These are phyloP conservation scores for Morpho helenor DNA, from an alignment of 2,888 invertebrate genomes.

Conservation along the genomic window DNA sequence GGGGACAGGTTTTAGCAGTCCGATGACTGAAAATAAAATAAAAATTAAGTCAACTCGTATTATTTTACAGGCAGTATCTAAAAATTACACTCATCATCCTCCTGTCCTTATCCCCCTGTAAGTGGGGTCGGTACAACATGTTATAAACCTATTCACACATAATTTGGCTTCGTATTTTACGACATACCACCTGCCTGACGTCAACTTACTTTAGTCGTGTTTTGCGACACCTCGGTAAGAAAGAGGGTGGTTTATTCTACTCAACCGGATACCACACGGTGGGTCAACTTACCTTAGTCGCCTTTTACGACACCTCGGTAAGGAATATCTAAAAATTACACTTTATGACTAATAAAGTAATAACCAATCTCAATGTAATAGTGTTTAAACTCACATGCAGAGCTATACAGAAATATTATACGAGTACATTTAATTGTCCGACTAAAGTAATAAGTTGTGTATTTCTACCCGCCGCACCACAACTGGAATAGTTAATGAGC, in stretches of 20 bases:
- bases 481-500: conserved; percentile 71
- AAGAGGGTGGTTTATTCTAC: too few species aligned
- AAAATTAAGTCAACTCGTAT: not conserved
- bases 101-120: too few species aligned
- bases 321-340: not conserved
- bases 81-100: not conserved
- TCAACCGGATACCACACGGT: too few species aligned
- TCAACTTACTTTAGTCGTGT: too few species aligned
- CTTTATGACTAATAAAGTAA: not conserved
- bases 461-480: conserved; percentile 55
- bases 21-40: not conserved
- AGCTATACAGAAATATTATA: conserved; percentile 32
- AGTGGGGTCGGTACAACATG: too few species aligned
- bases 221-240: too few species aligned
- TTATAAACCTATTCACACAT: too few species aligned
- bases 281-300: too few species aligned
- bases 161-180: too few species aligned
- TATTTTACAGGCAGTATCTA: not conserved
- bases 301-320: too few species aligned
- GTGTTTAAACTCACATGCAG: conserved; percentile 3
- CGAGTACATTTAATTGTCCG: conserved; percentile 57
- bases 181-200: too few species aligned
- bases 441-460: conserved; percentile 76
- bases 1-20: too few species aligned
- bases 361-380: not conserved